Percentiles rank a stretch among this genome's conserved stretches.
Evolutionary conservation across 2,888 invertebrate genomes (phyloP).

Genomic region (Ormia ochracea): DNA sequence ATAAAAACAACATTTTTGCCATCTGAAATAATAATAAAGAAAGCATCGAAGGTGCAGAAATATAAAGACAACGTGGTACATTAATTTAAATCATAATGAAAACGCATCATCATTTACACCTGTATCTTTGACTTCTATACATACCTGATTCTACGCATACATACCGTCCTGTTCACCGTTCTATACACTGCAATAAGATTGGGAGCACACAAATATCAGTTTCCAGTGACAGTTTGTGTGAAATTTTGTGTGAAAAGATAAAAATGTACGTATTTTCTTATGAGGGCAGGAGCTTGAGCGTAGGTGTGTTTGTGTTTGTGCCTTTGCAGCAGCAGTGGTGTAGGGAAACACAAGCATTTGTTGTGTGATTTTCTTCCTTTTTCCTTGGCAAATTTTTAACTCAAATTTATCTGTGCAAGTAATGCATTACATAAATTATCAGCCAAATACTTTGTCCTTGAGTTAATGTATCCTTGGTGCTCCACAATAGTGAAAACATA

Average conservation of each 20-base stretch:
- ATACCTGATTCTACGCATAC: no score
- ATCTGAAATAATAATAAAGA: neutral
- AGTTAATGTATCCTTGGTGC: no score
- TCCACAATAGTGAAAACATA: no score
- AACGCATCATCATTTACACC: slow-evolving; percentile 20
- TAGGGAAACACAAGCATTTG: no score
- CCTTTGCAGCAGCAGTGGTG: no score
- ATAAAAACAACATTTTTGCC: neutral
- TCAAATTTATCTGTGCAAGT: no score
- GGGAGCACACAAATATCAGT: neutral
- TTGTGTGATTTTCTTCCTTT: no score
- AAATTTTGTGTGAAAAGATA: slow-evolving; percentile 7
- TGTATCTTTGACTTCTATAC: slow-evolving; percentile 8
- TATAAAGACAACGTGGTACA: neutral
- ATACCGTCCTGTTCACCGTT: neutral
- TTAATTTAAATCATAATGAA: neutral
- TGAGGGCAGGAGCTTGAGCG: neutral
- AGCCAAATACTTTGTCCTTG: no score
- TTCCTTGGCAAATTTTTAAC: no score
- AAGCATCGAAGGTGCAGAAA: neutral
- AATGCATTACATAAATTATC: no score
- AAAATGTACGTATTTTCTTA: neutral
- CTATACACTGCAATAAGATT: neutral
- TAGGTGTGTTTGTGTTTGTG: neutral
- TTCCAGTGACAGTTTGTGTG: slow-evolving; percentile 4